Evolutionary conservation across 2,797 vertebrate genomes (phyloP).

Genomic region (Psittacula echo): DNA sequence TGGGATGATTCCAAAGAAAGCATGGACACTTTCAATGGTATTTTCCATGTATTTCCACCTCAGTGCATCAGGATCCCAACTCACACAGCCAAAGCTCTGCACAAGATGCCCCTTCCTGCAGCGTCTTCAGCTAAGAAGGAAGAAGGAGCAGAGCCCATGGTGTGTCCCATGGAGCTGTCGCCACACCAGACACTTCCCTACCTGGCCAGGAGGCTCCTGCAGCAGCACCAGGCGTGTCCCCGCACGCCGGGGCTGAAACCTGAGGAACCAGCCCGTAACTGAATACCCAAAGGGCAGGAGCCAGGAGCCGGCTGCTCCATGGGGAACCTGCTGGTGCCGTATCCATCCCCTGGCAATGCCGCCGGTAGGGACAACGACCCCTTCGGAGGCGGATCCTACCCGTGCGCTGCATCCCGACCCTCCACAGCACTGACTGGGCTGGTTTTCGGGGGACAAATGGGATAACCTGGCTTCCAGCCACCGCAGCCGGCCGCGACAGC

Average conservation of each 20-base stretch:
- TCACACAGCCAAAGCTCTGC: accelerated
- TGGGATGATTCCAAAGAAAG: background rate
- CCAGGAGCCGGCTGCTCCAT: background rate
- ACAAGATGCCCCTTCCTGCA: background rate
- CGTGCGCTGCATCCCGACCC: background rate
- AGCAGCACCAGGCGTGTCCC: background rate
- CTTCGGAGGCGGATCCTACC: background rate
- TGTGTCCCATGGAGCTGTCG: background rate
- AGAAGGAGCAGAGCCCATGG: background rate
- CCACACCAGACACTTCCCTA: background rate
- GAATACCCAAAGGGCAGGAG: background rate
- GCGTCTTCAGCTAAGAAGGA: background rate
- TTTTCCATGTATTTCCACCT: accelerated
- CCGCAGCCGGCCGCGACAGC: too few species aligned
- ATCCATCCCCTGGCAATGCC: background rate
- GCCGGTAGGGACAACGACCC: background rate
- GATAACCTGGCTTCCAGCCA: background rate
- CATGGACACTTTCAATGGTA: accelerated
- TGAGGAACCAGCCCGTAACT: background rate
- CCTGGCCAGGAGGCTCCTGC: background rate
- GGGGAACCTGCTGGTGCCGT: background rate
- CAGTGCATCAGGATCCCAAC: background rate
- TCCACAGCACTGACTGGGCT: accelerated
- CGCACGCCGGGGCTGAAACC: background rate
- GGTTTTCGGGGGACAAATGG: background rate